Percentiles rank a stretch among this genome's conserved stretches.
Evolutionary conservation across 1,140 invertebrate species (phyloP).

Genomic region (Drosophila mojavensis): DNA sequence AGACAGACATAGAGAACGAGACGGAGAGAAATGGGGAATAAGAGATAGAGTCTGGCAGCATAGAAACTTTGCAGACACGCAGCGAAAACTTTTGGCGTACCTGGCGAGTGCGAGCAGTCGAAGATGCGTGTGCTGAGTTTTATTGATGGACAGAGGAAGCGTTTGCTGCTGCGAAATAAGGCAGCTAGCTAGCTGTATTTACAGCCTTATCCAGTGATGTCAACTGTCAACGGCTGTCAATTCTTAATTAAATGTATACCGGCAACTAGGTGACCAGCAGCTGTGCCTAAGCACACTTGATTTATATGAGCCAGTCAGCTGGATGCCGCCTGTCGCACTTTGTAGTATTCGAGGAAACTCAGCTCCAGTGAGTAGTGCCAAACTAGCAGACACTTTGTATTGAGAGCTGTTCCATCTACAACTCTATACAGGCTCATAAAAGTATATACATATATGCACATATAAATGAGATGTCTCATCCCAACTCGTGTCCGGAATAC

Average conservation of each 20-base stretch:
- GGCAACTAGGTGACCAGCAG: constrained; percentile 26
- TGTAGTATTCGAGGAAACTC: background rate
- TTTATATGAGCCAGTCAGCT: constrained; percentile 45
- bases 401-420: no score
- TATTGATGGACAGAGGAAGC: constrained; percentile 59
- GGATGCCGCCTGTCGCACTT: background rate
- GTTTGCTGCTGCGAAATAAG: constrained; percentile 18
- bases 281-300: constrained; percentile 61
- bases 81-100: constrained; percentile 23
- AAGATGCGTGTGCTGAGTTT: constrained; percentile 61
- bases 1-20: background rate
- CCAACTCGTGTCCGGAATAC: no score
- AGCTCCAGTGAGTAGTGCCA: background rate
- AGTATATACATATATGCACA: no score
- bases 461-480: no score
- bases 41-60: constrained; percentile 8
- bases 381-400: no score
- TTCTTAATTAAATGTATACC: constrained; percentile 71
- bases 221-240: constrained; percentile 71
- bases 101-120: constrained; percentile 20
- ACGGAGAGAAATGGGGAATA: background rate
- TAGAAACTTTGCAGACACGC: constrained; percentile 39
- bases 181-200: background rate
- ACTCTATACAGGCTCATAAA: no score
- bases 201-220: constrained; percentile 31